phyloP scores from a whole-genome alignment of 2,888 invertebrate species.

The Drosophila koepferae region DNA sequence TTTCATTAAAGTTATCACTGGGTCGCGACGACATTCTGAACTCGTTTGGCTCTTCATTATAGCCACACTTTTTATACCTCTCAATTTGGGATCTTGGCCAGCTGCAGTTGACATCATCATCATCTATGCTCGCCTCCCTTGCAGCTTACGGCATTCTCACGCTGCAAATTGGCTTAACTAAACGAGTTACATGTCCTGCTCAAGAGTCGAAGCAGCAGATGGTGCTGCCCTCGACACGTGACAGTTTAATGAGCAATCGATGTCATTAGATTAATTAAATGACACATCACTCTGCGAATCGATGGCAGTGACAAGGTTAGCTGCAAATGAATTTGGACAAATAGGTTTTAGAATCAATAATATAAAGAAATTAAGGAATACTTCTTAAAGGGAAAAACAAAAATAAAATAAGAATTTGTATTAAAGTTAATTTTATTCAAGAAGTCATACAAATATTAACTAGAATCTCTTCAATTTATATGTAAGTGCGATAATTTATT shows the following conservation, averaged over 20 bases:
- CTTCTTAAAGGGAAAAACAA: too few relatives aligned
- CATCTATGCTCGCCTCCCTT: not conserved
- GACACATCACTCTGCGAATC: slow-evolving; percentile 26
- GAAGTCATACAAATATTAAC: too few relatives aligned
- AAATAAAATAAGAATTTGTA: too few relatives aligned
- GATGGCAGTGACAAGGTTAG: slow-evolving; percentile 4
- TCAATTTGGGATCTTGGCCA: slow-evolving; percentile 27
- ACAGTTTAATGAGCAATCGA: slow-evolving; percentile 65
- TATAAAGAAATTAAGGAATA: too few relatives aligned
- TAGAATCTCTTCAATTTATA: too few relatives aligned
- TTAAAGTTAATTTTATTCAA: too few relatives aligned
- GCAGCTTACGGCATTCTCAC: slow-evolving; percentile 18
- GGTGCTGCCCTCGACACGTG: slow-evolving; percentile 48
- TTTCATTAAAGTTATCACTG: slow-evolving; percentile 16
- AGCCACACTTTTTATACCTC: slow-evolving; percentile 16
- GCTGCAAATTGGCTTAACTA: slow-evolving; percentile 46
- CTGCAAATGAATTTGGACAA: not conserved
- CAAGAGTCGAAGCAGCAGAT: slow-evolving; percentile 24
- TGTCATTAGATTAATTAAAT: slow-evolving; percentile 55
- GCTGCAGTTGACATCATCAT: slow-evolving; percentile 45
- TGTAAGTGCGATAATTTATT: too few relatives aligned
- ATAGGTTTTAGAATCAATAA: not conserved
- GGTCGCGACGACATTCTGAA: slow-evolving; percentile 30
- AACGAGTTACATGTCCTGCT: slow-evolving; percentile 35
- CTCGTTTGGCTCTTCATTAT: not conserved